phyloP scores from a whole-genome alignment of 2,888 invertebrate genomes.

The Clitarchus hookeri region DNA sequence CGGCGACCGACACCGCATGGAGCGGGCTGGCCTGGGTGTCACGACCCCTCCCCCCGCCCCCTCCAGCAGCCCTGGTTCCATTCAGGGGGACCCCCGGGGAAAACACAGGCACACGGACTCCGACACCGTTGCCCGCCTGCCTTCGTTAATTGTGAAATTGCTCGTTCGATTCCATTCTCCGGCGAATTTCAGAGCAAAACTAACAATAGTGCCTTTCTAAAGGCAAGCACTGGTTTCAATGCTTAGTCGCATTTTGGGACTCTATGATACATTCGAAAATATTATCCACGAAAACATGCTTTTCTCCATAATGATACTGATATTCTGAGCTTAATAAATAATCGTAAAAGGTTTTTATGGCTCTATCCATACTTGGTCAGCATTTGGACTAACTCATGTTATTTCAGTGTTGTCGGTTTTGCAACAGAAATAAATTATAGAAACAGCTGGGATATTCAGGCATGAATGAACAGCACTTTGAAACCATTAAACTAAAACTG shows the following conservation, averaged over 20 bases:
- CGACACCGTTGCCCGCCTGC: neutral
- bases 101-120: neutral
- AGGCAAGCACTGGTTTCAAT: neutral
- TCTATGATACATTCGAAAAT: too few species aligned
- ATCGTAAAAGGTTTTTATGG: too few species aligned
- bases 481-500: too few species aligned
- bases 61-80: neutral
- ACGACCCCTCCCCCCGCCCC: neutral
- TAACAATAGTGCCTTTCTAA: neutral
- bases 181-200: neutral
- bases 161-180: neutral
- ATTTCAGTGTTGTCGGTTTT: too few species aligned
- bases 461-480: too few species aligned
- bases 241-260: neutral
- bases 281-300: too few species aligned
- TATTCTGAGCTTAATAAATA: too few species aligned
- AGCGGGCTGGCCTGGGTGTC: neutral
- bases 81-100: neutral
- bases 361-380: too few species aligned
- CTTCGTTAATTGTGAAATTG: neutral
- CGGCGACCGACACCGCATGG: conserved; percentile 7
- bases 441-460: too few species aligned
- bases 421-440: too few species aligned
- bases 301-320: too few species aligned
- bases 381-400: too few species aligned